phyloP scores from a whole-genome alignment of 2,888 invertebrate genomes.

The Cremastobaeus sp. region DNA sequence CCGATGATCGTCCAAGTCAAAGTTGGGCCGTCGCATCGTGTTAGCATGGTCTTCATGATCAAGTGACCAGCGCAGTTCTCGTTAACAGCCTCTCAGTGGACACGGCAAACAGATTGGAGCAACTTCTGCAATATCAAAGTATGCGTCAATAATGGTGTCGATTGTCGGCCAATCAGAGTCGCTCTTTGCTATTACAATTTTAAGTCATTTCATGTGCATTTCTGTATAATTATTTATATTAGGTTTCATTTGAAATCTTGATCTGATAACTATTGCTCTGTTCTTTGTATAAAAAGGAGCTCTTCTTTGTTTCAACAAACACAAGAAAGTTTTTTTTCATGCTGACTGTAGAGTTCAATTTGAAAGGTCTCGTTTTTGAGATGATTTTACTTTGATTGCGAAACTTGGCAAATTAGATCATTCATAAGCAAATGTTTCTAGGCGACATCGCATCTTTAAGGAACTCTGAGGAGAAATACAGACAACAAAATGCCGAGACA shows the following conservation, averaged over 20 bases:
- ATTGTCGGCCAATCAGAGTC: slow-evolving; percentile 72
- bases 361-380: slow-evolving; percentile 28
- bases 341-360: not conserved
- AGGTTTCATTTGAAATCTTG: too few species aligned
- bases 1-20: slow-evolving; percentile 38
- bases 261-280: too few species aligned
- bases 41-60: slow-evolving; percentile 51
- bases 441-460: slow-evolving; percentile 86
- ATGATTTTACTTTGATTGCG: slow-evolving; percentile 15
- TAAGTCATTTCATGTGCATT: slow-evolving; percentile 67
- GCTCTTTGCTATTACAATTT: slow-evolving; percentile 68
- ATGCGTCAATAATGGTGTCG: slow-evolving; percentile 74
- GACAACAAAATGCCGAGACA: slow-evolving; percentile 90
- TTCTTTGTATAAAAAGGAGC: too few species aligned
- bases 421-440: too few species aligned
- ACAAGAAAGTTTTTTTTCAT: not conserved
- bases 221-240: slow-evolving; percentile 27
- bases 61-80: slow-evolving; percentile 43
- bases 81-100: slow-evolving; percentile 66
- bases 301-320: too few species aligned
- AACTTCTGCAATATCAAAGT: slow-evolving; percentile 72
- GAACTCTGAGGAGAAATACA: slow-evolving; percentile 88
- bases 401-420: slow-evolving; percentile 3
- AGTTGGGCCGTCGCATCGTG: slow-evolving; percentile 49
- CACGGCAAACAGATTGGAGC: slow-evolving; percentile 69